Percentiles rank a stretch among this genome's conserved stretches.
Conservation (phyloP, 2,113 vertebrate genomes). For the Notiomystis cincta region DNA sequence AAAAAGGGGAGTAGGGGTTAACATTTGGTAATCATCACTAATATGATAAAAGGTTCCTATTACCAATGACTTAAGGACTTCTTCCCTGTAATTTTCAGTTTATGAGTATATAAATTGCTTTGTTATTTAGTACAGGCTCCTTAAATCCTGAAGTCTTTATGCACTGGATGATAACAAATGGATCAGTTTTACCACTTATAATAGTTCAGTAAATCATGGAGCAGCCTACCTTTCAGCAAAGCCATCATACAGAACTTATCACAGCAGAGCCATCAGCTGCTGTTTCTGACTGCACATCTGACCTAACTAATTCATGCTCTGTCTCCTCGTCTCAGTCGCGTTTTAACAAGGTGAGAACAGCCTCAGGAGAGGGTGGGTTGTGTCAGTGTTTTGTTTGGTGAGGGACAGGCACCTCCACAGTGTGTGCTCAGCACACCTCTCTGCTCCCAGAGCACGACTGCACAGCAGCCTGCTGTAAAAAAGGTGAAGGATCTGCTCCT, state of each 20-base stretch:
- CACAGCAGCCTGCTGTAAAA: accelerated
- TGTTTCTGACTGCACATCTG: background rate
- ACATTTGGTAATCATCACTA: slow-evolving; percentile 18
- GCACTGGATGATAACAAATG: slow-evolving; percentile 57
- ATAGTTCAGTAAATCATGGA: slow-evolving; percentile 34
- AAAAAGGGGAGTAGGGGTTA: background rate
- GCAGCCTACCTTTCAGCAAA: slow-evolving; percentile 35
- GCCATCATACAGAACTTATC: background rate
- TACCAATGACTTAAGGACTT: background rate
- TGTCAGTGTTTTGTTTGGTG: background rate
- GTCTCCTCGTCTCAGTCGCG: background rate
- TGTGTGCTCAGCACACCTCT: accelerated
- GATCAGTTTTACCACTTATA: slow-evolving; percentile 15
- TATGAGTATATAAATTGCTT: slow-evolving; percentile 60
- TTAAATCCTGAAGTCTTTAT: slow-evolving; percentile 54
- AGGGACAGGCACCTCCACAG: background rate
- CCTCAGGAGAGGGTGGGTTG: accelerated
- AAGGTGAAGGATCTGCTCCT: background rate
- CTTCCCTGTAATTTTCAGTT: slow-evolving; percentile 34
- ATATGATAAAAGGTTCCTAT: slow-evolving; percentile 52
- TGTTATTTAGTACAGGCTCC: slow-evolving; percentile 58
- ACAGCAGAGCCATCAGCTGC: background rate
- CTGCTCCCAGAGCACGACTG: background rate
- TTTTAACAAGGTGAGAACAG: background rate
- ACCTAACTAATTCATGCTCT: background rate